Evolutionary conservation across 2,888 invertebrate genomes (phyloP).

Genomic region (Apoda limacodes): DNA sequence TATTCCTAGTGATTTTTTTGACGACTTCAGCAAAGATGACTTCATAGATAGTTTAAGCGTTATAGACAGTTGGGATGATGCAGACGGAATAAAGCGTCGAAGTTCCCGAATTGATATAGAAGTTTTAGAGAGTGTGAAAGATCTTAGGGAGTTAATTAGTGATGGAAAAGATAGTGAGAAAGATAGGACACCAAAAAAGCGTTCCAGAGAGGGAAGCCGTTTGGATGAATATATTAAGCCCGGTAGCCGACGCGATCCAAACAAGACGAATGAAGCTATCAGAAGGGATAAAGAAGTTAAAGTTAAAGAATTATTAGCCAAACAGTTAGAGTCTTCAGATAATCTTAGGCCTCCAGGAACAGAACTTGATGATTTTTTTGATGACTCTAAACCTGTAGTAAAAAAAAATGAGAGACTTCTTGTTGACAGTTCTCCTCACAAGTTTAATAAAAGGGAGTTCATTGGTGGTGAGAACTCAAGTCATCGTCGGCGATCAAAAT

Average conservation of each 20-base stretch:
- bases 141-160: conserved; percentile 39
- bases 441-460: conserved; percentile 5
- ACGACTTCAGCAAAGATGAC: conserved; percentile 55
- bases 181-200: neutral
- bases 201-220: conserved; percentile 12
- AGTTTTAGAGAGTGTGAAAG: conserved; percentile 33
- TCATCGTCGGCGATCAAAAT: conserved; percentile 2
- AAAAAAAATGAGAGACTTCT: conserved; percentile 19
- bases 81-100: conserved; percentile 22
- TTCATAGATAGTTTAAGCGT: conserved; percentile 61
- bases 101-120: conserved; percentile 25
- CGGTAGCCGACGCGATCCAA: conserved; percentile 55
- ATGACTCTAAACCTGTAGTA: conserved; percentile 25
- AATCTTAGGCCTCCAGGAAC: conserved; percentile 57
- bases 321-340: conserved; percentile 44
- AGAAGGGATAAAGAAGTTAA: conserved; percentile 54
- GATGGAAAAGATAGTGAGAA: conserved; percentile 6
- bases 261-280: conserved; percentile 55
- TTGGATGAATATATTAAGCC: conserved; percentile 48
- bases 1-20: conserved; percentile 61
- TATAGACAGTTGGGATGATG: conserved; percentile 55
- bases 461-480: conserved; percentile 6
- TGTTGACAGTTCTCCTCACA: conserved; percentile 10
- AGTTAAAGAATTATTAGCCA: conserved; percentile 52
- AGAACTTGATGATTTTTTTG: conserved; percentile 52